These are phyloP conservation scores for Entomobrya multifasciata DNA, from an alignment of 2,888 invertebrate genomes.

Conservation along the genomic window DNA sequence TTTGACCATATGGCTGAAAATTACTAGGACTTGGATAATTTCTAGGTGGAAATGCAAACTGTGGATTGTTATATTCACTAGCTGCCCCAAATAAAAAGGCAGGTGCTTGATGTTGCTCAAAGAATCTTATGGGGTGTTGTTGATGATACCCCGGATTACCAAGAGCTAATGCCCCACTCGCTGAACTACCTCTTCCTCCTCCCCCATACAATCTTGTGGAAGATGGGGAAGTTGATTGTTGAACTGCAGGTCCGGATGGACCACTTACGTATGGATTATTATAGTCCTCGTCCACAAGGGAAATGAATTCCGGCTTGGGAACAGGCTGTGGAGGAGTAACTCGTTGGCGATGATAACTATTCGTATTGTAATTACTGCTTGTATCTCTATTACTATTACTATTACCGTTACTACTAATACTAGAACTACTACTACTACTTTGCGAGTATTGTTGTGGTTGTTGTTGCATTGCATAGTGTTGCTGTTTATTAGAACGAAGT, in stretches of 20 bases:
- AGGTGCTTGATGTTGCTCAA: conserved; percentile 57
- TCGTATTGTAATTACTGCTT: conserved; percentile 61
- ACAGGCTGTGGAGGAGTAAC: conserved; percentile 56
- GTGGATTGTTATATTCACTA: conserved; percentile 62
- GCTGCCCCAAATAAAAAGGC: conserved; percentile 63
- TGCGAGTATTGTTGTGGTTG: conserved; percentile 65
- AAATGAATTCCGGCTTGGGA: conserved; percentile 69
- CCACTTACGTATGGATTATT: conserved; percentile 60
- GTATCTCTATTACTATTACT: conserved; percentile 55
- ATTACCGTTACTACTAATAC: conserved; percentile 47
- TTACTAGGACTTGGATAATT: conserved; percentile 69
- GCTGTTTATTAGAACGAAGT: conserved; percentile 45
- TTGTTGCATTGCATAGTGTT: conserved; percentile 57
- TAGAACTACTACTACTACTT: conserved; percentile 59
- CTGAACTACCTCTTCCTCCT: conserved; percentile 10
- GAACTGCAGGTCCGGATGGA: background rate
- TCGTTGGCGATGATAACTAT: conserved; percentile 61
- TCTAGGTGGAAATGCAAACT: conserved; percentile 70
- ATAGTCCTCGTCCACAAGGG: conserved; percentile 68
- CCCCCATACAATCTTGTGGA: conserved; percentile 49
- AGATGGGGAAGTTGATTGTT: conserved; percentile 45
- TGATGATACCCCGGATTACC: conserved; percentile 52
- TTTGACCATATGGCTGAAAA: conserved; percentile 72
- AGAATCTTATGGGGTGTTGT: conserved; percentile 62
- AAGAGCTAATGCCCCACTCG: background rate